Conservation (phyloP, 2,797 vertebrate genomes). For the Buphagus erythrorhynchus region DNA sequence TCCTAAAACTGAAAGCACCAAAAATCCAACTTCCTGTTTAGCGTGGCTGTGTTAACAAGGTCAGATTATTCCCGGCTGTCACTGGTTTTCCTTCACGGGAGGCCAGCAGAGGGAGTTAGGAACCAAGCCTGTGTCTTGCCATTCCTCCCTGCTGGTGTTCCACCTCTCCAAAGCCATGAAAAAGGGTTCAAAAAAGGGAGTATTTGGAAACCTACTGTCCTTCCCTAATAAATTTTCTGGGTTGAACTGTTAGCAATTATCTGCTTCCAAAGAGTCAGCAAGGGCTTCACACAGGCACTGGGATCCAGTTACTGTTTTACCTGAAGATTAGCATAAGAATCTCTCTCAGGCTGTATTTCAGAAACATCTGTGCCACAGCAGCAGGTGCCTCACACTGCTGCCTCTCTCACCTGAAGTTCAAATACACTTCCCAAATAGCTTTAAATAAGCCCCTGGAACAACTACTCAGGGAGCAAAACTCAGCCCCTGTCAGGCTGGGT, state of each 20-base stretch:
- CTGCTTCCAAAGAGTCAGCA: neutral
- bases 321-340: neutral
- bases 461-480: neutral
- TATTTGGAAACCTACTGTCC: neutral
- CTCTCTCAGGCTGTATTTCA: neutral
- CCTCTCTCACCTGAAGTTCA: neutral
- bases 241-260: neutral
- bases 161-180: neutral
- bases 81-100: neutral
- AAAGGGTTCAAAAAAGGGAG: neutral
- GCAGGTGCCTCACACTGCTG: neutral
- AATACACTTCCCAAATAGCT: neutral
- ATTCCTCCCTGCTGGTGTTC: neutral
- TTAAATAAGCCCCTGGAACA: neutral
- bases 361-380: neutral
- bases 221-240: too few relatives aligned
- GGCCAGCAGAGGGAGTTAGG: slow-evolving; percentile 66
- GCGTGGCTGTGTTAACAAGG: fast-evolving
- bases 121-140: neutral
- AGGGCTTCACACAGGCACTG: neutral
- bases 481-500: neutral
- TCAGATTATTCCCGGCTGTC: neutral
- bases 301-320: neutral
- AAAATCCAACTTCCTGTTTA: neutral
- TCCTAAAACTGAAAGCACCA: neutral